These are phyloP conservation scores for Vulpes lagopus DNA, from an alignment of 2,113 vertebrate species.

Conservation along the genomic window DNA sequence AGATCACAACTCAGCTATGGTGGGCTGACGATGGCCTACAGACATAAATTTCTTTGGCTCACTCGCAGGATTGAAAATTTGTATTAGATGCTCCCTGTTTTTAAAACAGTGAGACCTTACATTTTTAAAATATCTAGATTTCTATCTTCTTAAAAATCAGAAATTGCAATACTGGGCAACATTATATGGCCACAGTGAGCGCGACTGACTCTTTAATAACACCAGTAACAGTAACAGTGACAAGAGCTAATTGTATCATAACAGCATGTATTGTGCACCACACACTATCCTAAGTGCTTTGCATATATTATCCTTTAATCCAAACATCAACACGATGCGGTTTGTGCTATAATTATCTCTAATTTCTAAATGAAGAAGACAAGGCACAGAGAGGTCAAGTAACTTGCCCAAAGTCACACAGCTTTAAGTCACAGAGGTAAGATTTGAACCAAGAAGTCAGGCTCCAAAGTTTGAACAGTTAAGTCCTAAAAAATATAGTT, in stretches of 20 bases:
- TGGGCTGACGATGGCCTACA: neutral
- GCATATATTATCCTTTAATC: neutral
- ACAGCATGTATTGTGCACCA: neutral
- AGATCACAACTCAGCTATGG: neutral
- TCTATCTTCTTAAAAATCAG: neutral
- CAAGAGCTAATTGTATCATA: neutral
- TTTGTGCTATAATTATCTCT: neutral
- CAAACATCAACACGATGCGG: neutral
- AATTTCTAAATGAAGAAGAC: neutral
- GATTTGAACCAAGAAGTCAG: neutral
- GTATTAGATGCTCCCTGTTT: neutral
- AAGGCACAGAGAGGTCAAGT: neutral
- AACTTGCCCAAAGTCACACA: neutral
- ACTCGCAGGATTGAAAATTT: neutral
- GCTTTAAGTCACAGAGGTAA: neutral
- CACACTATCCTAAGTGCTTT: neutral
- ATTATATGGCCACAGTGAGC: neutral
- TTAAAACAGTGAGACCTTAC: neutral
- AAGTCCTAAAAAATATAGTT: neutral
- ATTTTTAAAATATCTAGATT: neutral
- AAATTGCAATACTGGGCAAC: neutral
- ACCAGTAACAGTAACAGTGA: too few species aligned
- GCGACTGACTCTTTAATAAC: neutral
- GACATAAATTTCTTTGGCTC: neutral
- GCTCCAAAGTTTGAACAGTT: neutral